Base-by-base conservation (phyloP, 23 tunicate species). In the Halocynthia roretzi region DNA sequence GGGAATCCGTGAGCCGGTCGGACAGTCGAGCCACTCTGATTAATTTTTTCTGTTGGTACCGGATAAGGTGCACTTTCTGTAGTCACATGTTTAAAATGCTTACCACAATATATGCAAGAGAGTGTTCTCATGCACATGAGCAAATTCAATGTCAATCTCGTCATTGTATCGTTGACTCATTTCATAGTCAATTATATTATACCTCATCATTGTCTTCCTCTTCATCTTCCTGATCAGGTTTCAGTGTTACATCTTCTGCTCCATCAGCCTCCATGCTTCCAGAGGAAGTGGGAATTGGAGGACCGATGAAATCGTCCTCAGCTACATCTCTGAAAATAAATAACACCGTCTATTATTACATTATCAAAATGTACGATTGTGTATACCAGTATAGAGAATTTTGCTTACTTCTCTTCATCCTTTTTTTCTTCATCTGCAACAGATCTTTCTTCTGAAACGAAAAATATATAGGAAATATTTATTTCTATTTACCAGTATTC, bases 291-390 rank as follows among this genome's bases (percentile, higher is more conserved):
- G 92, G 98, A 52, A 92, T 62, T 1, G 92, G 92, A 44, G 98
- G 98, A 15, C 92, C 92, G 10, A 92, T 86, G 7, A 86, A 50
- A 19, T 67, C 82, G 49, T 83, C 97, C 54, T 85, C 97, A 70
- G 68, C 81, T 51, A 54, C 80, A 22, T 60, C 84, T 15, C 61
- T 65, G 19, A n/a, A 58, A 58, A 58, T 58, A 0, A 4, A 58
- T 58, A 58, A 58, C 15, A 15, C 1, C 63, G 17, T 2, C 63
- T n/a, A 58, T n/a, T 58, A n/a, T 58, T n/a, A 58, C 63, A 58
- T n/a, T 58, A 58, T 58, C 4, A 31, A 31, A 31, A 31, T 31
- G 44, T 31, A 31, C 4, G 63, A 14, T n/a, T 58, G 63, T 15
- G n/a, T 58, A 58, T 14, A 1, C 63, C 1, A 4, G 2, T n/a